Base-by-base conservation (phyloP, 2,888 invertebrate genomes). In the Ophioninae sp. region DNA sequence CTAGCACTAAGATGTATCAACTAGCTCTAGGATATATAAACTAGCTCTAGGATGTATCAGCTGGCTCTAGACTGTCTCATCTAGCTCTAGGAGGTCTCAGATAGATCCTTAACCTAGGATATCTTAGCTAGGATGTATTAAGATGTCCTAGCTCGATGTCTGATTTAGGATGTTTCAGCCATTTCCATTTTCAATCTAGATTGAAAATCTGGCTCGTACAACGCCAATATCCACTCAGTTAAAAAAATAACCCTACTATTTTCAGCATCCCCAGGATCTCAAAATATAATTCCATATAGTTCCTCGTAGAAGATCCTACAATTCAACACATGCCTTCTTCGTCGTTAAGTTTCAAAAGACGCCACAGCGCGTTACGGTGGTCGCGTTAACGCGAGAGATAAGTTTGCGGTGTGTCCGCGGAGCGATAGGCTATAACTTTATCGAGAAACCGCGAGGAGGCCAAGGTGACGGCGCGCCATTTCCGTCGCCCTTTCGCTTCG, bases 401-500 rank as follows among this genome's bases (percentile, higher is more conserved):
- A 65, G 20, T 39, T 65, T 23, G 65, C 39, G 65, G n/a, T 63
- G 63, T 22, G 63, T 63, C 5, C 30, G 10, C 51, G 17, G 17
- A 51, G 51, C 10, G 51, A 51, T 17, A 51, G 63, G 63, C 63
- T 22, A 63, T 63, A 63, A 30, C 22, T 63, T 63, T 23, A 13
- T 23, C 10, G 63, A 65, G 65, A 39, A 39, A 65, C 65, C 39
- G 39, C 65, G 23, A 23, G 68, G 51, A 68, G n/a, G 59, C 56
- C 39, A 71, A 7, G 69, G 20, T 67, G 67, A 22, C 37, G 58
- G 37, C n/a, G 37, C 51, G 20, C 37, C 20, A n/a, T 71, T 71
- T 71, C 20, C 59, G 56, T 77, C 51, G 61, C 69, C 61, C 77
- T 63, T 77, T 77, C 69, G 69, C 51, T 61, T 30, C 13, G 61